A percentile compares a stretch with the other conserved stretches of the same genome.
phyloP scores from a whole-genome alignment of 2,113 vertebrate genomes.

The Apodemus sylvaticus region DNA sequence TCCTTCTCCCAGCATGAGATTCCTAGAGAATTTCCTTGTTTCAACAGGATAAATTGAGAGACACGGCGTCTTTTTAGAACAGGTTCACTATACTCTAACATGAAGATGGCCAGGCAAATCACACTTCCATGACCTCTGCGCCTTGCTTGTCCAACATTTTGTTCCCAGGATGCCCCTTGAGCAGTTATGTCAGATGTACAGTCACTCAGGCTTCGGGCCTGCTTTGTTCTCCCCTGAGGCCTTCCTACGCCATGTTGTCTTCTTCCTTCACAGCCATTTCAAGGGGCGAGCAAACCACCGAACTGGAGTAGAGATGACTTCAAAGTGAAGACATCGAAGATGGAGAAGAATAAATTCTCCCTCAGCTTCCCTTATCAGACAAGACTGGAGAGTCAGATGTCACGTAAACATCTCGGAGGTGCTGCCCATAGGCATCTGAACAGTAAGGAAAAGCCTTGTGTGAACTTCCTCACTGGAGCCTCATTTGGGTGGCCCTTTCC shows the following conservation, averaged over 20 bases:
- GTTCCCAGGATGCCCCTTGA: neutral
- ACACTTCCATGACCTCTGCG: neutral
- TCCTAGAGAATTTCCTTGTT: neutral
- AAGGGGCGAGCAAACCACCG: neutral
- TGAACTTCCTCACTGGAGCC: neutral
- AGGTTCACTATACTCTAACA: neutral
- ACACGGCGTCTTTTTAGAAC: too few relatives aligned
- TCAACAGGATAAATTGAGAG: neutral
- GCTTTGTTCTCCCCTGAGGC: neutral
- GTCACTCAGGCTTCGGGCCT: neutral
- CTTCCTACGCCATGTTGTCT: neutral
- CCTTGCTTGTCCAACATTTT: neutral
- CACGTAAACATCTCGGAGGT: neutral
- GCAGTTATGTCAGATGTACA: neutral
- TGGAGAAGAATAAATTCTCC: neutral
- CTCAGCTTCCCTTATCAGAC: neutral
- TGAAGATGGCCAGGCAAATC: neutral
- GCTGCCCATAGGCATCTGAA: neutral
- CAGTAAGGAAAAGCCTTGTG: neutral
- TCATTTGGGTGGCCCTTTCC: neutral
- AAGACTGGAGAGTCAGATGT: neutral
- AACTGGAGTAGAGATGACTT: neutral
- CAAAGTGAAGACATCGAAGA: neutral
- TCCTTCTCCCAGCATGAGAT: neutral
- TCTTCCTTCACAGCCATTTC: neutral